Evolutionary conservation across 1,140 invertebrate species (phyloP).

Genomic region (Patella vulgata): DNA sequence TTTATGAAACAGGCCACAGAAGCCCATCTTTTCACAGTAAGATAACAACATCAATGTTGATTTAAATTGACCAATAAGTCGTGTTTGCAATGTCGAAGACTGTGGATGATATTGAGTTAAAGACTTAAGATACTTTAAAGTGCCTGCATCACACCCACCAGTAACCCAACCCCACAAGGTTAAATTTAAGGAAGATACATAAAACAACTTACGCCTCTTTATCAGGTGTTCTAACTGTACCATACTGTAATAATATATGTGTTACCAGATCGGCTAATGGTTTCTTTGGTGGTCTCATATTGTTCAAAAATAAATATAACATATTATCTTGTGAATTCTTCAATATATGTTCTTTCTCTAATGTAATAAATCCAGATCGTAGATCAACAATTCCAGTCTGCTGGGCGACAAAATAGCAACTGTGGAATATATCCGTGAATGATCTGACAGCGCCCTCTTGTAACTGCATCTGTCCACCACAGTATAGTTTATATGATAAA

Average conservation of each 20-base stretch:
- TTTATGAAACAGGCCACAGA: too few species aligned
- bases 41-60: too few species aligned
- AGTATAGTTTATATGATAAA: slow-evolving; percentile 54
- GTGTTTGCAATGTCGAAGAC: too few species aligned
- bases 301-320: slow-evolving; percentile 57
- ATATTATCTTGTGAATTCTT: slow-evolving; percentile 58
- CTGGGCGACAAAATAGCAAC: slow-evolving; percentile 64
- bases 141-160: too few species aligned
- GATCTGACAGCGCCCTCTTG: slow-evolving; percentile 50
- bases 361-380: slow-evolving; percentile 60
- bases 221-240: slow-evolving; percentile 51
- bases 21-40: too few species aligned
- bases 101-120: too few species aligned
- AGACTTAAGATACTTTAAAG: too few species aligned
- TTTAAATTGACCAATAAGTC: too few species aligned
- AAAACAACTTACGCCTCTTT: slow-evolving; percentile 54
- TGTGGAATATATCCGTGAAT: slow-evolving; percentile 65
- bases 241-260: slow-evolving; percentile 56
- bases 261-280: slow-evolving; percentile 57
- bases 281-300: slow-evolving; percentile 57
- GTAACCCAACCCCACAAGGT: too few species aligned
- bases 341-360: slow-evolving; percentile 62
- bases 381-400: slow-evolving; percentile 38
- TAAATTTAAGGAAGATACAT: too few species aligned
- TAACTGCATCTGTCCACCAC: slow-evolving; percentile 2